Evolutionary conservation across 1,140 invertebrate species (phyloP).

Genomic region (Tenebrio molitor): DNA sequence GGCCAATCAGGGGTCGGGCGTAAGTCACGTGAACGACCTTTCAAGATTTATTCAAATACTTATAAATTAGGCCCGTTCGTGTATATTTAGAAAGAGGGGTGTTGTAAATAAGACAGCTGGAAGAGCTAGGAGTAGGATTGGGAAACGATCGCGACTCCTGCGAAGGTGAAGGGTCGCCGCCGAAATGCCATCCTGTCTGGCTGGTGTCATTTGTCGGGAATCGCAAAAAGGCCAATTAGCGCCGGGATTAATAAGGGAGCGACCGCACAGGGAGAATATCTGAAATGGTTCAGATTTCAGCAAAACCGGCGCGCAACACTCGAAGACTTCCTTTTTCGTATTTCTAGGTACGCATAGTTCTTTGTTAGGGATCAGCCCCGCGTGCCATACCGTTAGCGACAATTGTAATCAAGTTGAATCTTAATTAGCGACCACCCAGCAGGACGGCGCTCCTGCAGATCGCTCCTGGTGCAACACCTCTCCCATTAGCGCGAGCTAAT

Average conservation of each 20-base stretch:
- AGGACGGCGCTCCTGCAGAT: conserved; percentile 62
- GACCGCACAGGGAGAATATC: conserved; percentile 60
- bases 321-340: conserved; percentile 63
- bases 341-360: conserved; percentile 63
- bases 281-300: conserved; percentile 64
- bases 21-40: conserved; percentile 58
- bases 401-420: conserved; percentile 65
- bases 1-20: conserved; percentile 57
- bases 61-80: conserved; percentile 33
- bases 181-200: conserved; percentile 22
- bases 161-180: neutral
- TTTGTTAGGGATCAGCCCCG: conserved; percentile 59
- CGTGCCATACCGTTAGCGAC: conserved; percentile 64
- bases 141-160: no score
- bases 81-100: conserved; percentile 27
- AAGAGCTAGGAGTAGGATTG: no score
- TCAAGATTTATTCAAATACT: conserved; percentile 51
- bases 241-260: conserved; percentile 58
- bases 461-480: conserved; percentile 61
- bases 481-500: conserved; percentile 64
- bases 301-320: conserved; percentile 60
- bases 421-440: conserved; percentile 65
- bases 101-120: conserved; percentile 28
- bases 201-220: conserved; percentile 19
- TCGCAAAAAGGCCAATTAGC: conserved; percentile 4